Evolutionary conservation across 1,140 invertebrate genomes (phyloP).

Genomic region (Heterodera schachtii): DNA sequence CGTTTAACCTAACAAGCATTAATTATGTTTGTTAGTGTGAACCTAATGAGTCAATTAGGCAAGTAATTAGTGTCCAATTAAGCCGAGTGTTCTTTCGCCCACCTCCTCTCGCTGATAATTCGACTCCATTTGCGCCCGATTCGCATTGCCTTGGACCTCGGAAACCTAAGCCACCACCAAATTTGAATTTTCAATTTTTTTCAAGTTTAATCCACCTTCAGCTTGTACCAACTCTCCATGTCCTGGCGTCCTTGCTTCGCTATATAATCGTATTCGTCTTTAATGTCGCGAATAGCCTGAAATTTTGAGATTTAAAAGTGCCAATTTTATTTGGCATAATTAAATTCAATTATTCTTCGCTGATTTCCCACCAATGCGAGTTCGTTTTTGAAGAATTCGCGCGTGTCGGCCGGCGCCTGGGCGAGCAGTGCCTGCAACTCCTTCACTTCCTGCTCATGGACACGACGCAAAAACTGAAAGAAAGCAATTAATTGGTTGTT

Average conservation of each 20-base stretch:
- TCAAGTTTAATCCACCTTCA: constrained; percentile 51
- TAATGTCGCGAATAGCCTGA: constrained; percentile 69
- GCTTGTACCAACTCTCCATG: constrained; percentile 66
- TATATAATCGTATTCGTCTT: constrained; percentile 70
- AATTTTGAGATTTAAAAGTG: background rate
- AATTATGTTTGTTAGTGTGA: background rate
- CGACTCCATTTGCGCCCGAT: constrained; percentile 69
- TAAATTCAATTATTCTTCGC: no score
- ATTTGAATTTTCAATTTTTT: background rate
- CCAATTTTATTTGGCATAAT: no score
- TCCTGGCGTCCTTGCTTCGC: constrained; percentile 67
- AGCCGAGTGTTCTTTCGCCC: background rate
- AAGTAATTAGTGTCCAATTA: background rate
- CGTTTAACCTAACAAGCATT: constrained; percentile 64
- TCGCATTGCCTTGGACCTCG: constrained; percentile 69
- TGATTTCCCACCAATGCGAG: constrained; percentile 63
- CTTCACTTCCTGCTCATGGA: constrained; percentile 71
- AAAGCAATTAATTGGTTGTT: background rate
- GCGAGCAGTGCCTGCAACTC: constrained; percentile 69
- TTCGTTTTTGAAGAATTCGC: constrained; percentile 68
- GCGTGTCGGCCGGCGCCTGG: constrained; percentile 66
- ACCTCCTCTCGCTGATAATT: constrained; percentile 68
- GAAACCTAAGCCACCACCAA: constrained; percentile 46
- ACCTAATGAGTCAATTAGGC: background rate
- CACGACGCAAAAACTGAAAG: constrained; percentile 76